phyloP scores from a whole-genome alignment of 2,888 invertebrate genomes.

The Cenopis cana region DNA sequence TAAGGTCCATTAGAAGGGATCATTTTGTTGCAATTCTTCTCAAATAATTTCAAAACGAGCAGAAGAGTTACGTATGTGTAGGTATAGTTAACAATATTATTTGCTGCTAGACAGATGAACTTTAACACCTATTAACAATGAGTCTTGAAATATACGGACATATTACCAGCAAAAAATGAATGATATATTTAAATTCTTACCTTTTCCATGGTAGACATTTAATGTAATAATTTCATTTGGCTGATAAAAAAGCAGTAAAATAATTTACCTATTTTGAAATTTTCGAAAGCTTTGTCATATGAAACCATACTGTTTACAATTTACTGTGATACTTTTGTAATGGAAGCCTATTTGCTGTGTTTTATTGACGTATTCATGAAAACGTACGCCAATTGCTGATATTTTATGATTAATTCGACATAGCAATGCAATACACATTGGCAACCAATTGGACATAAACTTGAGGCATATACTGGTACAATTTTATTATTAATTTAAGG shows the following conservation, averaged over 20 bases:
- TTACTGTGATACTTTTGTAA: conserved; percentile 39
- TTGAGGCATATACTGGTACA: neutral
- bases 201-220: no score
- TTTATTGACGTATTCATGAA: neutral
- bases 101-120: neutral
- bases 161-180: neutral
- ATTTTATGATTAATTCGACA: conserved; percentile 21
- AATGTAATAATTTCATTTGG: no score
- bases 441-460: neutral
- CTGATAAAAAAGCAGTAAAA: no score
- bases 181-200: neutral
- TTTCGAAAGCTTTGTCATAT: neutral
- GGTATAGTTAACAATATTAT: conserved; percentile 16
- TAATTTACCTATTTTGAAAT: no score
- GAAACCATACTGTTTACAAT: conserved; percentile 1
- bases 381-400: conserved; percentile 6
- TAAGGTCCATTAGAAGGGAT: neutral
- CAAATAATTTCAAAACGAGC: neutral
- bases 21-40: neutral
- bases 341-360: conserved; percentile 34
- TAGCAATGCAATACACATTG: conserved; percentile 27
- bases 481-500: conserved; percentile 20
- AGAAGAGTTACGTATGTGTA: conserved; percentile 31
- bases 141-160: neutral
- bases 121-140: neutral